phyloP scores from a whole-genome alignment of 35 echinoderm and acorn worm species.

The Heliocidaris erythrogramma region DNA sequence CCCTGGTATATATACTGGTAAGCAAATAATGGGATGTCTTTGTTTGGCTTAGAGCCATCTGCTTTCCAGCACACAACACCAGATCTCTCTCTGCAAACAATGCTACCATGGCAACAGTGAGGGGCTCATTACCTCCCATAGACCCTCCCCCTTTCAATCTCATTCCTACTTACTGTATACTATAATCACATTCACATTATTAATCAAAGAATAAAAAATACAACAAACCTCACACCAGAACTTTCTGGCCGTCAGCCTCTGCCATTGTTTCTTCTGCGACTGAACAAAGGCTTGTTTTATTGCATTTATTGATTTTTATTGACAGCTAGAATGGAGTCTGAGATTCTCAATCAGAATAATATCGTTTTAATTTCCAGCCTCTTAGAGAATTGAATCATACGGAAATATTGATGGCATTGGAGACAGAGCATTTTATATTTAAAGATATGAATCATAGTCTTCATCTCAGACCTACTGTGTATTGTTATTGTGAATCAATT shows the following conservation, averaged over 20 bases:
- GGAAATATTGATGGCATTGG: not conserved
- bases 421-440: not conserved
- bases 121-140: not conserved
- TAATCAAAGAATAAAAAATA: not conserved
- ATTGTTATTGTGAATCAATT: not conserved
- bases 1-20: too few relatives aligned
- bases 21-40: not conserved
- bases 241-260: not conserved
- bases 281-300: not conserved
- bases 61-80: not conserved
- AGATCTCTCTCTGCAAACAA: not conserved
- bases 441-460: not conserved
- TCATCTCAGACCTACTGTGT: not conserved
- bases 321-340: not conserved
- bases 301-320: not conserved
- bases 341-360: not conserved
- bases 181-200: not conserved
- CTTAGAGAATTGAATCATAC: not conserved
- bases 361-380: not conserved
- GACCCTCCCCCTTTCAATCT: not conserved
- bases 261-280: not conserved
- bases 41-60: slow-evolving; percentile 8
- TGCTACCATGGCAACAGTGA: not conserved
- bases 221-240: not conserved
- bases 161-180: not conserved